Conservation (phyloP, 2,113 vertebrate genomes). For the Sander vitreus region DNA sequence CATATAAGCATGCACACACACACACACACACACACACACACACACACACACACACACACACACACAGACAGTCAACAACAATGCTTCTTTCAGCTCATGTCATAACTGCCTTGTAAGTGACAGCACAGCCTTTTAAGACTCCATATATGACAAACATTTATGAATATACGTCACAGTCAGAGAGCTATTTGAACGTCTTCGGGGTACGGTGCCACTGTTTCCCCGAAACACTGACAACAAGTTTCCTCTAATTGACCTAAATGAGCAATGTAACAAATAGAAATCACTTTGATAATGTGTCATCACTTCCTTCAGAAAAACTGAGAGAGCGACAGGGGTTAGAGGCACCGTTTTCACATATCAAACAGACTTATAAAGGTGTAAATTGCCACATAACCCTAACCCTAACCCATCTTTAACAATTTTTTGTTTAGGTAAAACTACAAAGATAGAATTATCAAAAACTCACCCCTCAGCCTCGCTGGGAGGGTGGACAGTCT, state of each 20-base stretch:
- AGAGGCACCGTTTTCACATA: conserved; percentile 30
- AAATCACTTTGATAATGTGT: conserved; percentile 75
- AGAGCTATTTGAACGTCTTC: conserved; percentile 65
- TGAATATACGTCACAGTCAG: conserved; percentile 51
- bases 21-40: neutral
- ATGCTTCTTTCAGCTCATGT: conserved; percentile 13
- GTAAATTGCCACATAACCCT: conserved; percentile 2
- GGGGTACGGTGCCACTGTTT: conserved; percentile 15
- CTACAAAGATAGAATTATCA: conserved; percentile 47
- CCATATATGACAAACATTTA: conserved; percentile 36
- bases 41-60: neutral
- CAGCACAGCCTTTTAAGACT: conserved; percentile 22
- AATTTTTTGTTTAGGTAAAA: conserved; percentile 35
- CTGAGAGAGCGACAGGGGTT: conserved; percentile 26
- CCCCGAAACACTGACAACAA: conserved; percentile 54
- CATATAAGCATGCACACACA: neutral
- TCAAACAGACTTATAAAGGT: conserved; percentile 40
- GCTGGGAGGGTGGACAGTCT: conserved; percentile 40
- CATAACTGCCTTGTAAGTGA: conserved; percentile 31
- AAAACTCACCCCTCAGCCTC: conserved; percentile 26
- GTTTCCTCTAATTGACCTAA: conserved; percentile 72
- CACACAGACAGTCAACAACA: neutral
- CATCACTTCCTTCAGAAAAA: conserved; percentile 53
- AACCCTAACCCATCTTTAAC: no score
- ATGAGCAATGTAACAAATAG: conserved; percentile 62